Evolutionary conservation across 2,113 vertebrate species (phyloP).

Genomic region (Phyllopteryx taeniolatus): DNA sequence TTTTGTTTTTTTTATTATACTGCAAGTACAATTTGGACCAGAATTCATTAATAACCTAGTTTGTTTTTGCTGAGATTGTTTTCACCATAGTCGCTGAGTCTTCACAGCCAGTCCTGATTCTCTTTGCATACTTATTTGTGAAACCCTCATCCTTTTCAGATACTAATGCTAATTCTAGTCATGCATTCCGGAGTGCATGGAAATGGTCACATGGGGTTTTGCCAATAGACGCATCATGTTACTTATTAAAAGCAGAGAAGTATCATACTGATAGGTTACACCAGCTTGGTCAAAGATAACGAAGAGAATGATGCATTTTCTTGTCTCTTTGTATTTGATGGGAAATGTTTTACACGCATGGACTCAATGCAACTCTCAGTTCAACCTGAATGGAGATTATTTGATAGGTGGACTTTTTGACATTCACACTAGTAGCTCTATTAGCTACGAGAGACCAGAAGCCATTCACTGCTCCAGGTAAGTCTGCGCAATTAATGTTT

Average conservation of each 20-base stretch:
- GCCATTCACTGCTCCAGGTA: constrained; percentile 57
- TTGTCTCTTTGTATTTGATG: constrained; percentile 31
- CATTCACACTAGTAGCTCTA: constrained; percentile 23
- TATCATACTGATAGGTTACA: background rate
- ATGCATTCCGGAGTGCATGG: constrained; percentile 12
- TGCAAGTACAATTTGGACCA: background rate
- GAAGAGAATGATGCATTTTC: constrained; percentile 9
- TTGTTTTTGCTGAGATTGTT: background rate
- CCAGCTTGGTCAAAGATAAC: background rate
- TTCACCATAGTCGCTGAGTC: background rate
- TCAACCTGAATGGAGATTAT: constrained; percentile 62
- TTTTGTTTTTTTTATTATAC: too few relatives aligned
- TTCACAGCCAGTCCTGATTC: background rate
- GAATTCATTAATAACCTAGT: background rate
- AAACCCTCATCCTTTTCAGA: constrained; percentile 12
- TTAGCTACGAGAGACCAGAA: constrained; percentile 33
- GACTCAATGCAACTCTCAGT: constrained; percentile 36
- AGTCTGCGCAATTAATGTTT: constrained; percentile 24
- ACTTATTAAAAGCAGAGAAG: background rate
- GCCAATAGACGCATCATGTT: background rate
- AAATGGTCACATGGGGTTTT: constrained; percentile 18
- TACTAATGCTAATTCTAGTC: background rate
- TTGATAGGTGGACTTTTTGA: constrained; percentile 65
- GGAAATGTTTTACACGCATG: constrained; percentile 4
- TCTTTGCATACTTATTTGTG: constrained; percentile 57